These are phyloP conservation scores for Dynastes tityus DNA, from an alignment of 2,888 invertebrate species.

Conservation along the genomic window DNA sequence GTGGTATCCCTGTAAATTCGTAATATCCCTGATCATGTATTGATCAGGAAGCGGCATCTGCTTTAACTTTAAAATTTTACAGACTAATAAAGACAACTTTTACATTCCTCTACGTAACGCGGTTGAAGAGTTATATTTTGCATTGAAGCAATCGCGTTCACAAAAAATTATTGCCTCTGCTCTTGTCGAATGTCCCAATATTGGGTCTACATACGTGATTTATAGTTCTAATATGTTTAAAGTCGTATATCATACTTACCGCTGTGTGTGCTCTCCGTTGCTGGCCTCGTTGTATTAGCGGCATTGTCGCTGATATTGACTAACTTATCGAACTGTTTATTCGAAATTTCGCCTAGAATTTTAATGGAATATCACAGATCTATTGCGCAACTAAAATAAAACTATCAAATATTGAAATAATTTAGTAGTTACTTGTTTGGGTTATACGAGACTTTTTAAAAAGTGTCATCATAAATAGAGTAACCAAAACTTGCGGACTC, in stretches of 20 bases:
- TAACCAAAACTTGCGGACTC: too few relatives aligned
- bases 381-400: too few relatives aligned
- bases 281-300: not conserved
- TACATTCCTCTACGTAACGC: not conserved
- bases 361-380: too few relatives aligned
- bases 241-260: constrained; percentile 21
- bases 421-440: too few relatives aligned
- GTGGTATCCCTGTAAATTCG: not conserved
- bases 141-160: constrained; percentile 18
- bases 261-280: not conserved
- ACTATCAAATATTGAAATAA: too few relatives aligned
- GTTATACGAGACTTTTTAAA: too few relatives aligned
- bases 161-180: constrained; percentile 27
- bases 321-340: constrained; percentile 1
- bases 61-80: constrained; percentile 31
- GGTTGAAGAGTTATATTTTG: constrained; percentile 2
- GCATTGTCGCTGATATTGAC: not conserved
- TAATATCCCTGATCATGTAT: too few relatives aligned
- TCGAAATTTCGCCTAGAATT: too few relatives aligned
- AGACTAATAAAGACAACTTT: constrained; percentile 21
- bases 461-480: too few relatives aligned
- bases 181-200: constrained; percentile 19
- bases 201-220: constrained; percentile 28
- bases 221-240: constrained; percentile 39
- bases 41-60: constrained; percentile 6